Conservation (phyloP, 2,888 invertebrate genomes). For the Lissocephala sabroskyi region DNA sequence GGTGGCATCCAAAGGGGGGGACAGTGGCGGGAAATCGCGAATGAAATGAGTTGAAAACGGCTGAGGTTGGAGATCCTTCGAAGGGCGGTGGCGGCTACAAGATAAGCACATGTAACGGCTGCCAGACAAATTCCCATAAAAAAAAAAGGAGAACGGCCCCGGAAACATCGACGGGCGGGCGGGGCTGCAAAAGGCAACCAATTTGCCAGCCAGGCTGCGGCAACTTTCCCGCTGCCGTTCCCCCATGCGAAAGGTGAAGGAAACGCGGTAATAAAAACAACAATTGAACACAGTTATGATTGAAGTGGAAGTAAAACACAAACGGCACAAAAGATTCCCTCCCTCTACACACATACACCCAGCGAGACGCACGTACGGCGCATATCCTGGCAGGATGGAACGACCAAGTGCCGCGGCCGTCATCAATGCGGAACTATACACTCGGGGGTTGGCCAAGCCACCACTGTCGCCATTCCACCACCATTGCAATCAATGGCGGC, state of each 20-base stretch:
- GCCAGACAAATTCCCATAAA: constrained; percentile 36
- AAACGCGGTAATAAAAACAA: constrained; percentile 63
- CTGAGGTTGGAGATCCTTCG: no score
- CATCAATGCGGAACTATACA: constrained; percentile 47
- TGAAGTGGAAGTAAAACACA: constrained; percentile 55
- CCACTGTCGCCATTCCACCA: constrained; percentile 11
- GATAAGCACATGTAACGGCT: constrained; percentile 54
- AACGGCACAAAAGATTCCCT: constrained; percentile 22
- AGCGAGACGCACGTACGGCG: no score
- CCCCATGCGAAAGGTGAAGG: constrained; percentile 39
- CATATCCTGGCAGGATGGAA: constrained; percentile 3
- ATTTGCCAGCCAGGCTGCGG: constrained; percentile 18
- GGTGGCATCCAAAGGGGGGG: neutral
- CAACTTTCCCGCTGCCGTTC: neutral
- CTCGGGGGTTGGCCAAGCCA: constrained; percentile 21
- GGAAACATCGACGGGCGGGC: constrained; percentile 20
- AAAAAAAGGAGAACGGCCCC: neutral
- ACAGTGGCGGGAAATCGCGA: constrained; percentile 45
- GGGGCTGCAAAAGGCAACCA: constrained; percentile 29
- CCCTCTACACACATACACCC: constrained; percentile 8
- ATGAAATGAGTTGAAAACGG: constrained; percentile 35
- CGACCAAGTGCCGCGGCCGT: constrained; percentile 26
- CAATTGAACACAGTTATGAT: constrained; percentile 65
- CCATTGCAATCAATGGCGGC: neutral
- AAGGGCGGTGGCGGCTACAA: constrained; percentile 28